phyloP scores from a whole-genome alignment of 2,888 invertebrate genomes.

The Diplazon laetatorius region DNA sequence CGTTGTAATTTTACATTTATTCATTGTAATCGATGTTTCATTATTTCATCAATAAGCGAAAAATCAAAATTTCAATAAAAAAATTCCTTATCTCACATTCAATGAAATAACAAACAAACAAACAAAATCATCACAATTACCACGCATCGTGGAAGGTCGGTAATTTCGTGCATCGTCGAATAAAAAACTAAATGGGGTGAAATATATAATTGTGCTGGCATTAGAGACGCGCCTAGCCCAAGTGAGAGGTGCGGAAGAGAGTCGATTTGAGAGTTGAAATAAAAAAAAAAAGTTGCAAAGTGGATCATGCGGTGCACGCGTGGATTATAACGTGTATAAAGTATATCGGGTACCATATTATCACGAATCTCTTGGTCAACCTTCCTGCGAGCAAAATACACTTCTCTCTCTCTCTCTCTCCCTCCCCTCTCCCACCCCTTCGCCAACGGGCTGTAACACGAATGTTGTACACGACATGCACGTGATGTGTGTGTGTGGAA shows the following conservation, averaged over 20 bases:
- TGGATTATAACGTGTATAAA: slow-evolving; percentile 32
- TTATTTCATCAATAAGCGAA: no score
- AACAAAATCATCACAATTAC: slow-evolving; percentile 32
- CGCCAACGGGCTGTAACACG: slow-evolving; percentile 14
- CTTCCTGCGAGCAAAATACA: slow-evolving; percentile 11
- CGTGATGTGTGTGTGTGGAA: slow-evolving; percentile 4
- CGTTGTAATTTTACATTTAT: no score
- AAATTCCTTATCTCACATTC: no score
- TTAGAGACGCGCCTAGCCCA: slow-evolving; percentile 1
- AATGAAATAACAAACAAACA: no score
- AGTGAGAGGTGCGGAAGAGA: slow-evolving; percentile 13
- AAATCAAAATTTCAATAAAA: no score
- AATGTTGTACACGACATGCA: not conserved
- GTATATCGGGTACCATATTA: slow-evolving; percentile 37
- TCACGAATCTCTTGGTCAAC: slow-evolving; percentile 38
- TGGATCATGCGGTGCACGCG: slow-evolving; percentile 27
- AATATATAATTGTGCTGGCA: not conserved
- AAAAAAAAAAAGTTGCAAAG: slow-evolving; percentile 27
- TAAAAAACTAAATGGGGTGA: not conserved
- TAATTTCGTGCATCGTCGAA: slow-evolving; percentile 29
- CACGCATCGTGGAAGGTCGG: slow-evolving; percentile 6
- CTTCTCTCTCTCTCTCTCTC: no score
- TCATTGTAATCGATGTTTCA: no score
- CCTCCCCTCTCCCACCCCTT: no score
- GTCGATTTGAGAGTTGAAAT: not conserved